phyloP scores from a whole-genome alignment of 2,113 vertebrate genomes.

The Poicephalus meyeri region DNA sequence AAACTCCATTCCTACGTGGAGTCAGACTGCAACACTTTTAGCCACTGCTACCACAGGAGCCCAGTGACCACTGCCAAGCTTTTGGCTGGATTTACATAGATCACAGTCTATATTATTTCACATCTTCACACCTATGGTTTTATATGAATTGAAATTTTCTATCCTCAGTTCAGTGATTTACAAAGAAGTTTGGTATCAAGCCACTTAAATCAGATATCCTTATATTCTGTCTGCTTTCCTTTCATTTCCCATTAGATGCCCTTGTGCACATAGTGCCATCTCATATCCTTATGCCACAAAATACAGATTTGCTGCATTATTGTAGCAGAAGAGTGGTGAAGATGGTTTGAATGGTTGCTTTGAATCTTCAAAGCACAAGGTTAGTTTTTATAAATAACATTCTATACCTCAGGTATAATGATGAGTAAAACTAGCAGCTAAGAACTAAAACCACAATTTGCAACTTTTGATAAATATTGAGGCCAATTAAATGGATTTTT shows the following conservation, averaged over 20 bases:
- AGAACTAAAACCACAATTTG: background rate
- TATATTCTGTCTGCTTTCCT: background rate
- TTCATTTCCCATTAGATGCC: background rate
- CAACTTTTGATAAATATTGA: background rate
- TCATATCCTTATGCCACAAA: background rate
- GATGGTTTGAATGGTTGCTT: background rate
- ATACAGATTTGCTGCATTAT: background rate
- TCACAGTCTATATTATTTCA: background rate
- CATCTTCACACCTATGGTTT: background rate
- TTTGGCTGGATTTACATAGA: background rate
- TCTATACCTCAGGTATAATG: background rate
- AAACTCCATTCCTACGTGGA: background rate
- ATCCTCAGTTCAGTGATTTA: background rate
- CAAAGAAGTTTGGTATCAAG: background rate
- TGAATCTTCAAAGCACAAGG: background rate
- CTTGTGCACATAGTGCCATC: background rate
- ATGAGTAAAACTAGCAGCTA: background rate
- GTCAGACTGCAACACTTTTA: background rate
- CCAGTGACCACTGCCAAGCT: background rate
- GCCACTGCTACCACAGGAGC: background rate
- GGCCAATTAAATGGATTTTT: slow-evolving; percentile 1
- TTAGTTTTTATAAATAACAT: background rate
- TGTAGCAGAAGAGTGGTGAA: background rate
- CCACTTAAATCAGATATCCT: background rate
- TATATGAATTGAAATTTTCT: background rate